Evolutionary conservation across 2,888 invertebrate genomes (phyloP).

Genomic region (Allophyes oxyacanthae): DNA sequence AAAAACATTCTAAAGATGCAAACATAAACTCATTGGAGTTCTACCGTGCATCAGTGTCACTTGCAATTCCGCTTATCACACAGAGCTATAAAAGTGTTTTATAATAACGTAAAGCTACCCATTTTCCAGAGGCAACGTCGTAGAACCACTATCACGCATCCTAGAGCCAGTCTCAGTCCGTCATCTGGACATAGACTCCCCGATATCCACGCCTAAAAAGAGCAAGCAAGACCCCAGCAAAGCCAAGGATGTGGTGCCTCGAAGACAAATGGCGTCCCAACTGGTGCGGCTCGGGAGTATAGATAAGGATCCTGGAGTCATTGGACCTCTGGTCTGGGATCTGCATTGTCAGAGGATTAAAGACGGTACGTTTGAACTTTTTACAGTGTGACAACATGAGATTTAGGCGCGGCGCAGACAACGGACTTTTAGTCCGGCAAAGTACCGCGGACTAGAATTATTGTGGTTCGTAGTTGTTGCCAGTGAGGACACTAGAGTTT

Average conservation of each 20-base stretch:
- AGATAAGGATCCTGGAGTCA: conserved; percentile 94
- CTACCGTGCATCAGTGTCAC: too few species aligned
- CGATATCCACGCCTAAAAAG: conserved; percentile 68
- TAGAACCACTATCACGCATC: conserved; percentile 94
- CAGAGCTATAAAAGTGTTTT: too few species aligned
- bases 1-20: too few species aligned
- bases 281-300: conserved; percentile 92
- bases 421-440: too few species aligned
- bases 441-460: too few species aligned
- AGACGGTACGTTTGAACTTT: conserved; percentile 75
- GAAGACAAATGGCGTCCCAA: conserved; percentile 84
- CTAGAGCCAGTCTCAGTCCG: conserved; percentile 94
- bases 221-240: conserved; percentile 50
- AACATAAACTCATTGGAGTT: too few species aligned
- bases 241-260: conserved; percentile 71
- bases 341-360: conserved; percentile 92
- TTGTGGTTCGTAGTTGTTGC: too few species aligned
- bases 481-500: too few species aligned
- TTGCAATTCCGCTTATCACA: too few species aligned
- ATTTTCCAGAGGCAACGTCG: conserved; percentile 90
- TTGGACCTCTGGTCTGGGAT: conserved; percentile 96
- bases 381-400: too few species aligned
- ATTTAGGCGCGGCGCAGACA: too few species aligned
- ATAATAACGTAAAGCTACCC: too few species aligned
- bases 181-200: conserved; percentile 90